These are phyloP conservation scores for Archocentrus centrarchus DNA, from an alignment of 2,113 vertebrate genomes.

Conservation along the genomic window DNA sequence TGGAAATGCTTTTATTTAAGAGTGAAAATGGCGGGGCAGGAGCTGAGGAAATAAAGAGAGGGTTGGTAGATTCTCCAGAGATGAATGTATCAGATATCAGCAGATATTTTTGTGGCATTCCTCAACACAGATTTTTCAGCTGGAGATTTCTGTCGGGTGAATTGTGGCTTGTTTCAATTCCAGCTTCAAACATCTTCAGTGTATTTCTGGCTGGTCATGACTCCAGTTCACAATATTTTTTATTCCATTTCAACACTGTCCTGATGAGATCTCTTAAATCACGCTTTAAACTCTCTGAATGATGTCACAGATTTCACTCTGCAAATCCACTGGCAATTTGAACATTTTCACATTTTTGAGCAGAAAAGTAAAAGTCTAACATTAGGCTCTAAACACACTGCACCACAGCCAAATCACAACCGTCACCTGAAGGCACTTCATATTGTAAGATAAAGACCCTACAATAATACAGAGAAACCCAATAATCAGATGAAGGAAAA, in stretches of 20 bases:
- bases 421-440: no score
- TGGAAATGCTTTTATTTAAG: not conserved
- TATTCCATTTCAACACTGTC: fast-evolving
- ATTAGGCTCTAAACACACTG: no score
- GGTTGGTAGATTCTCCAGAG: not conserved
- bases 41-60: not conserved
- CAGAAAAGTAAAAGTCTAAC: no score
- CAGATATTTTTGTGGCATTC: not conserved
- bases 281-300: not conserved
- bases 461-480: no score
- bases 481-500: no score
- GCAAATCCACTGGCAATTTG: not conserved
- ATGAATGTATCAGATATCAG: not conserved
- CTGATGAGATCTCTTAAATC: not conserved
- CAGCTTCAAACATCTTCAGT: fast-evolving
- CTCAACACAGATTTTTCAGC: not conserved
- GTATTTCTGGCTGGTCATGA: not conserved
- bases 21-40: not conserved
- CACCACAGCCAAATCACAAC: no score
- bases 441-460: no score
- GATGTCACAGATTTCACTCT: fast-evolving
- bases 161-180: not conserved
- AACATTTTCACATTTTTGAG: not conserved
- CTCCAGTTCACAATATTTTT: not conserved
- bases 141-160: not conserved